Evolutionary conservation across 2,888 invertebrate species (phyloP).

Genomic region (Abrostola triplasia): DNA sequence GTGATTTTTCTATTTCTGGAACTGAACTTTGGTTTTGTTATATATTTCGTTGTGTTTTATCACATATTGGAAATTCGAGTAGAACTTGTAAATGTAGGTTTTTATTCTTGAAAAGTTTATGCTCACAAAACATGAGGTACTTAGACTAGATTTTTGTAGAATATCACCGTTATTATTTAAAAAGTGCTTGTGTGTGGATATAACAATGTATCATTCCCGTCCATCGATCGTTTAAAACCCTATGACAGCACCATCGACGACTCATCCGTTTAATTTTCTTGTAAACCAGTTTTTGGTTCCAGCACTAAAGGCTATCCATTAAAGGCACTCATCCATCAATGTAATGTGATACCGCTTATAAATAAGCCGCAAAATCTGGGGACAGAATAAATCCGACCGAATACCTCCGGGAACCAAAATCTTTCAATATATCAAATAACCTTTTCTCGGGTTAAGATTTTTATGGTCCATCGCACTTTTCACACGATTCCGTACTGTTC

Average conservation of each 20-base stretch:
- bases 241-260: slow-evolving; percentile 30
- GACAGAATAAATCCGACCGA: slow-evolving; percentile 62
- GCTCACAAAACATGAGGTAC: too few species aligned
- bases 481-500: slow-evolving; percentile 32
- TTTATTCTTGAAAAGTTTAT: too few species aligned
- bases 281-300: slow-evolving; percentile 52
- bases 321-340: slow-evolving; percentile 72
- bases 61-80: too few species aligned
- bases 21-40: slow-evolving; percentile 4
- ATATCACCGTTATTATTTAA: too few species aligned
- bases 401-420: slow-evolving; percentile 50
- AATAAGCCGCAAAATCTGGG: slow-evolving; percentile 62
- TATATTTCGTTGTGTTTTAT: too few species aligned
- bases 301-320: slow-evolving; percentile 64
- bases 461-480: slow-evolving; percentile 36
- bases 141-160: too few species aligned
- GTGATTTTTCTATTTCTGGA: slow-evolving; percentile 20
- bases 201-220: background rate
- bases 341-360: slow-evolving; percentile 74
- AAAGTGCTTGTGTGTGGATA: background rate
- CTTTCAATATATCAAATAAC: slow-evolving; percentile 61
- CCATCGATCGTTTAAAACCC: slow-evolving; percentile 22
- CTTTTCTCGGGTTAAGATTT: slow-evolving; percentile 46
- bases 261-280: slow-evolving; percentile 40
- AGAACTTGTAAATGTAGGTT: too few species aligned